These are phyloP conservation scores for Ormyrus thymus DNA, from an alignment of 2,888 invertebrate species.

Conservation along the genomic window DNA sequence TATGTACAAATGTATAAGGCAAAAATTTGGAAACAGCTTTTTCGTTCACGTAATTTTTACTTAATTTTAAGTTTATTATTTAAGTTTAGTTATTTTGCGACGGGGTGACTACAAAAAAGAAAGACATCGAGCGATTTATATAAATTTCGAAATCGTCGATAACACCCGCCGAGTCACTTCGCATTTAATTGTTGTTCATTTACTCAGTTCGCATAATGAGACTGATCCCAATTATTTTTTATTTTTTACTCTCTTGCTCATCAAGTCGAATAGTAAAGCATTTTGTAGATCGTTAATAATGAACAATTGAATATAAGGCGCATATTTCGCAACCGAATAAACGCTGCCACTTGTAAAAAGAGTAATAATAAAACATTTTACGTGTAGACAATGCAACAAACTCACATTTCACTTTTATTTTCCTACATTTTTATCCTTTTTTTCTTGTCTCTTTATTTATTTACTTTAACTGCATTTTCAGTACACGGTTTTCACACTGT, in stretches of 20 bases:
- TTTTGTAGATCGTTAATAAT: slow-evolving; percentile 50
- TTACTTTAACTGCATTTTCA: neutral
- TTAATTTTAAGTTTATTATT: slow-evolving; percentile 42
- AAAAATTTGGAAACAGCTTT: slow-evolving; percentile 38
- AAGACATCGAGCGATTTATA: slow-evolving; percentile 33
- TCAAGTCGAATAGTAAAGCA: slow-evolving; percentile 36
- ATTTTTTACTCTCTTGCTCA: slow-evolving; percentile 40
- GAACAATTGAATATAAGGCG: slow-evolving; percentile 5
- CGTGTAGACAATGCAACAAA: slow-evolving; percentile 46
- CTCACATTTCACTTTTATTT: slow-evolving; percentile 42
- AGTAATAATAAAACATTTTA: slow-evolving; percentile 50
- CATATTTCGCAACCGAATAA: slow-evolving; percentile 27
- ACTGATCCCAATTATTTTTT: slow-evolving; percentile 51
- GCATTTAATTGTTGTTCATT: slow-evolving; percentile 54
- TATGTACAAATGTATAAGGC: neutral
- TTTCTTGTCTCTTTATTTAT: neutral
- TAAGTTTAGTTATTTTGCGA: slow-evolving; percentile 46
- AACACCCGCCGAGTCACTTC: slow-evolving; percentile 44
- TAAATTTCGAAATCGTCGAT: slow-evolving; percentile 6
- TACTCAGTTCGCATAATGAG: slow-evolving; percentile 56
- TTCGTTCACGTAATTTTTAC: slow-evolving; percentile 30
- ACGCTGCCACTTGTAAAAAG: slow-evolving; percentile 52
- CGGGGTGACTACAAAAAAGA: slow-evolving; percentile 25
- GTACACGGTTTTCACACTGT: too few relatives aligned
- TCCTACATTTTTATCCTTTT: slow-evolving; percentile 16